Evolutionary conservation across 2,888 invertebrate genomes (phyloP).

Genomic region (Phyto melanocephala): DNA sequence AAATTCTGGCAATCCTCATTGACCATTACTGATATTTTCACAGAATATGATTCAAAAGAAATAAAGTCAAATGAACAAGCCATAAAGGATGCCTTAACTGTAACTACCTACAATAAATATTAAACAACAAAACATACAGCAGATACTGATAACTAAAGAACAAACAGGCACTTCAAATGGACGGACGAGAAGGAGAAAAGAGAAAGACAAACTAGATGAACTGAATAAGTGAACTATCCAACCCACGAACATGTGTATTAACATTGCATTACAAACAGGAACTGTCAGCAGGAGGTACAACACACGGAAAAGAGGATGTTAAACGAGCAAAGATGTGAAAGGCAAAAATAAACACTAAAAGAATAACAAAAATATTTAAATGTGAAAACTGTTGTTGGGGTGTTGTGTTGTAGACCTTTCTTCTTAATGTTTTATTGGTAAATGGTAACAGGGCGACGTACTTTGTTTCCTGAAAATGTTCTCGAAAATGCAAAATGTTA

Average conservation of each 20-base stretch:
- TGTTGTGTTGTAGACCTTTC: slow-evolving; percentile 17
- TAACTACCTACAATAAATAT: slow-evolving; percentile 24
- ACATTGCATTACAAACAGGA: slow-evolving; percentile 61
- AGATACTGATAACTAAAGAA: slow-evolving; percentile 1
- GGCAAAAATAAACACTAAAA: background rate
- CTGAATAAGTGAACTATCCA: slow-evolving; percentile 36
- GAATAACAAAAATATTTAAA: slow-evolving; percentile 42
- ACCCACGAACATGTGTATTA: slow-evolving; percentile 49
- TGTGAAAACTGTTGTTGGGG: slow-evolving; percentile 10
- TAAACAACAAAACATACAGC: slow-evolving; percentile 17
- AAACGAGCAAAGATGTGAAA: slow-evolving; percentile 51
- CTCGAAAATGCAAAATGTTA: slow-evolving; percentile 77
- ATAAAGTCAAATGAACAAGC: slow-evolving; percentile 15
- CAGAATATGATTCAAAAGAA: background rate
- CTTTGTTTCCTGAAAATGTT: slow-evolving; percentile 79
- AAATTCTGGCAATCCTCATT: too few species aligned
- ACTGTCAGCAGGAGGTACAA: slow-evolving; percentile 62
- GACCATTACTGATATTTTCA: too few species aligned
- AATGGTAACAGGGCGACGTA: slow-evolving; percentile 78
- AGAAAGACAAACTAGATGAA: slow-evolving; percentile 26
- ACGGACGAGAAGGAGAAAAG: background rate
- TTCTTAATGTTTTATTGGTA: slow-evolving; percentile 56
- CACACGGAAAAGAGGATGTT: slow-evolving; percentile 62
- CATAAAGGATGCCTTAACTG: slow-evolving; percentile 5
- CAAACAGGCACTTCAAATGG: slow-evolving; percentile 20